Conservation (phyloP, 2,888 invertebrate genomes). For the Oscheius sp. region DNA sequence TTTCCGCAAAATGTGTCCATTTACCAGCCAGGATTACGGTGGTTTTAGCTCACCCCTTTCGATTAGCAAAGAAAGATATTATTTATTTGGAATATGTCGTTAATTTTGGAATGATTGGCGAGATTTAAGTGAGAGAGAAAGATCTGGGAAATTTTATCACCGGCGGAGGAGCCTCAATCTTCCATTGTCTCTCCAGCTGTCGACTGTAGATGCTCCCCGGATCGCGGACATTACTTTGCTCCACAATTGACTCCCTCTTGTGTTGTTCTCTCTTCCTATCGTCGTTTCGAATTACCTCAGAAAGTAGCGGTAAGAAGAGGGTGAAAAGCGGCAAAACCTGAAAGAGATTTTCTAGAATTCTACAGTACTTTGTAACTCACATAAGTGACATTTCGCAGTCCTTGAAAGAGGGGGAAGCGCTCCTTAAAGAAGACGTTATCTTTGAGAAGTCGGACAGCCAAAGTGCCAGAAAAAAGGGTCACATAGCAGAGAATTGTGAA, state of each 20-base stretch:
- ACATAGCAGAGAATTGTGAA: conserved; percentile 14
- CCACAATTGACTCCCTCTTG: conserved; percentile 10
- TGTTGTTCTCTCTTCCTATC: conserved; percentile 8
- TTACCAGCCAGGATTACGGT: too few species aligned
- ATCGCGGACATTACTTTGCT: neutral
- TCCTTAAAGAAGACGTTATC: neutral
- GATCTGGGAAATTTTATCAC: conserved; percentile 4
- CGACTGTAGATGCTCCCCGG: conserved; percentile 11
- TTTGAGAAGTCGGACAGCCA: conserved; percentile 3
- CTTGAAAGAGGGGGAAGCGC: conserved; percentile 22
- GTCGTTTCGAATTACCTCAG: neutral
- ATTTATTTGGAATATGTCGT: too few species aligned
- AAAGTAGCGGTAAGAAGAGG: conserved; percentile 11
- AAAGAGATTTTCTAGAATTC: neutral
- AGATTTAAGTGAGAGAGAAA: neutral
- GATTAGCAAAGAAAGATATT: too few species aligned
- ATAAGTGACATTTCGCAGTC: conserved; percentile 14
- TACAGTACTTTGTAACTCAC: neutral
- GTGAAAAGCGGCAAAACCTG: conserved; percentile 18
- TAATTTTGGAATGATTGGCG: too few species aligned
- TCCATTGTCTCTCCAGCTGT: conserved; percentile 18
- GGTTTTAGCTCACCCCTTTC: too few species aligned
- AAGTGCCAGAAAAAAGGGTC: neutral
- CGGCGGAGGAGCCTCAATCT: conserved; percentile 3
- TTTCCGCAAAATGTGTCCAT: too few species aligned